Conservation (phyloP, 2,888 invertebrate species). For the Dolichomitus sp. region DNA sequence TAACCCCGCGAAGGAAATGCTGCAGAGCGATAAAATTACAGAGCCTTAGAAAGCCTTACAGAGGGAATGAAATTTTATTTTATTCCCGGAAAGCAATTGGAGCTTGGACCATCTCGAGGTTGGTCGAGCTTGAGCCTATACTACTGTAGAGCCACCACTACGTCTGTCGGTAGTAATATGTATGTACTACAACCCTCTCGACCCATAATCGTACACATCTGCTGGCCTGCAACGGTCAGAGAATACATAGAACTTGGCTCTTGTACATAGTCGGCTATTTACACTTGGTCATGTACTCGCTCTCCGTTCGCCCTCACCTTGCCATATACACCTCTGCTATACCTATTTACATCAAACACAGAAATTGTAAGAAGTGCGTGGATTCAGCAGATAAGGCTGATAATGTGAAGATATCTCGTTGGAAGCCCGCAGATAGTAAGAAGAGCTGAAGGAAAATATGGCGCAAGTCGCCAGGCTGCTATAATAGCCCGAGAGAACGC, state of each 20-base stretch:
- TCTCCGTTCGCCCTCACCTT: slow-evolving; percentile 1
- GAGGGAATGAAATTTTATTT: slow-evolving; percentile 83
- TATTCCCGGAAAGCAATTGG: slow-evolving; percentile 69
- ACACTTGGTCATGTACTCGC: slow-evolving; percentile 30
- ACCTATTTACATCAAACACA: neutral
- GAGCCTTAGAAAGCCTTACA: slow-evolving; percentile 77
- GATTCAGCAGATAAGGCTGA: slow-evolving; percentile 20
- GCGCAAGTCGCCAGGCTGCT: slow-evolving; percentile 38
- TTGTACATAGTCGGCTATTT: slow-evolving; percentile 35
- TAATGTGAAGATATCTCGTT: slow-evolving; percentile 29
- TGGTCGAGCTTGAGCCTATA: slow-evolving; percentile 35
- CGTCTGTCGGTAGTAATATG: neutral
- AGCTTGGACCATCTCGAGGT: slow-evolving; percentile 43
- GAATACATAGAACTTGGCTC: slow-evolving; percentile 21
- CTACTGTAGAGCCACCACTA: neutral
- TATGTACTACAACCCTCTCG: slow-evolving; percentile 38
- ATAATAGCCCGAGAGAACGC: slow-evolving; percentile 40
- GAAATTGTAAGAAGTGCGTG: slow-evolving; percentile 14
- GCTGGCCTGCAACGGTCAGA: slow-evolving; percentile 41
- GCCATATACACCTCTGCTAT: neutral
- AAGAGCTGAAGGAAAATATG: slow-evolving; percentile 7
- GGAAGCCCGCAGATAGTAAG: neutral
- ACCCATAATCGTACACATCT: slow-evolving; percentile 53
- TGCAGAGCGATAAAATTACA: slow-evolving; percentile 79
- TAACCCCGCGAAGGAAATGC: slow-evolving; percentile 8